These are phyloP conservation scores for Nematolebias whitei DNA, from an alignment of 2,113 vertebrate species.

Conservation along the genomic window DNA sequence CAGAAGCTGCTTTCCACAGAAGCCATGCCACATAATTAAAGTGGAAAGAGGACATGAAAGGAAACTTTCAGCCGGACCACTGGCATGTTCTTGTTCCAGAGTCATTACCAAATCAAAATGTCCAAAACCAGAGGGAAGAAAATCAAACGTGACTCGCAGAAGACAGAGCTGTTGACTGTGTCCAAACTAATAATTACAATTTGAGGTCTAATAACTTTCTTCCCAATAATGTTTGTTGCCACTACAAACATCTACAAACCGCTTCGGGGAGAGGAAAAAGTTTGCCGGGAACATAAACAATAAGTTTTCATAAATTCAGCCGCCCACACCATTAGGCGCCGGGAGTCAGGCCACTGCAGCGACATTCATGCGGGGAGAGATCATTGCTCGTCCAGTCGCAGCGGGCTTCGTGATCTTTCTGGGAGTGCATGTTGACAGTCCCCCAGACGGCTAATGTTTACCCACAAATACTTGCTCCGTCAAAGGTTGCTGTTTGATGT, in stretches of 20 bases:
- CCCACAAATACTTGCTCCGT: constrained; percentile 70
- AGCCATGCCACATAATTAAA: background rate
- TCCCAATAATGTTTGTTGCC: constrained; percentile 24
- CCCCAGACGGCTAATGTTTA: constrained; percentile 68
- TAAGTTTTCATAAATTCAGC: background rate
- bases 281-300: constrained; percentile 8
- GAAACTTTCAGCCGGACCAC: constrained; percentile 11
- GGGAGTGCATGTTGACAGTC: constrained; percentile 65
- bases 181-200: constrained; percentile 38
- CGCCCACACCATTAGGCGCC: constrained; percentile 27
- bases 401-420: constrained; percentile 47
- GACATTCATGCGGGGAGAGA: constrained; percentile 34
- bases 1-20: constrained; percentile 4
- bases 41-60: constrained; percentile 19
- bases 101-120: constrained; percentile 36
- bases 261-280: background rate
- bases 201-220: constrained; percentile 31
- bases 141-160: constrained; percentile 17
- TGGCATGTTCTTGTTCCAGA: constrained; percentile 8
- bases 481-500: constrained; percentile 75
- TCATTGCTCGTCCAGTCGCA: constrained; percentile 34
- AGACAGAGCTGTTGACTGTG: constrained; percentile 50
- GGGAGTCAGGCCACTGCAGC: constrained; percentile 33
- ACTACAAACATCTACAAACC: constrained; percentile 35
- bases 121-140: constrained; percentile 44